Percentiles rank a stretch among this genome's conserved stretches.
These are phyloP conservation scores for Laodelphax striatellus DNA, from an alignment of 1,140 invertebrate genomes.

Conservation along the genomic window DNA sequence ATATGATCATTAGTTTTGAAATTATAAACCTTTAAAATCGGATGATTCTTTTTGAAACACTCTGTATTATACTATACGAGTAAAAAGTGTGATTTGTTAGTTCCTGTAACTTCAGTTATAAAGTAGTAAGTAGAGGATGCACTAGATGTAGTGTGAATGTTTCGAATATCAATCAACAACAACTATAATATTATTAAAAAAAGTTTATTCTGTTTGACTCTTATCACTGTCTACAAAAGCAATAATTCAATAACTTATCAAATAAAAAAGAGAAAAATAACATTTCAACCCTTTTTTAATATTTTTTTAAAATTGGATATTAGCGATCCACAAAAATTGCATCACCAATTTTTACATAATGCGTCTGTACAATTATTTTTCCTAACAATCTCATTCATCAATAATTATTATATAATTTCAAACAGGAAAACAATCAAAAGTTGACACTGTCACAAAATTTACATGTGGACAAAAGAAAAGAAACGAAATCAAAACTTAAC, in stretches of 20 bases:
- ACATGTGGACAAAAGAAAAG: too few species aligned
- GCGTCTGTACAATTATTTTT: background rate
- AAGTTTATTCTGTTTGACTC: background rate
- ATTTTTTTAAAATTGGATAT: background rate
- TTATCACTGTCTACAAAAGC: constrained; percentile 3
- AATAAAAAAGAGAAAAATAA: background rate
- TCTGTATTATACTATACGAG: too few species aligned
- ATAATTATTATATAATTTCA: background rate
- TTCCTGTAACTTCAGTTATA: too few species aligned
- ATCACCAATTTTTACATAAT: too few species aligned
- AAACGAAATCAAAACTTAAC: too few species aligned
- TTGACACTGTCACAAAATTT: background rate
- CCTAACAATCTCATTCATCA: background rate
- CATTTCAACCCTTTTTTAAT: background rate
- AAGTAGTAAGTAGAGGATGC: too few species aligned
- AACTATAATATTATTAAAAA: background rate
- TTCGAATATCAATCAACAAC: background rate
- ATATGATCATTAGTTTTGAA: too few species aligned
- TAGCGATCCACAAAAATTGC: too few species aligned
- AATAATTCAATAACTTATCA: constrained; percentile 2
- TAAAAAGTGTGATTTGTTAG: too few species aligned
- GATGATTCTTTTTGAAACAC: too few species aligned
- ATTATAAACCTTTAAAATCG: too few species aligned
- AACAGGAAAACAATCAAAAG: background rate
- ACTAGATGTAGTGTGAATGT: too few species aligned